Evolutionary conservation across 2,888 invertebrate species (phyloP), one percentile per base, ranked within the genome.

Genomic region (Ganaspis brasiliensis): DNA sequence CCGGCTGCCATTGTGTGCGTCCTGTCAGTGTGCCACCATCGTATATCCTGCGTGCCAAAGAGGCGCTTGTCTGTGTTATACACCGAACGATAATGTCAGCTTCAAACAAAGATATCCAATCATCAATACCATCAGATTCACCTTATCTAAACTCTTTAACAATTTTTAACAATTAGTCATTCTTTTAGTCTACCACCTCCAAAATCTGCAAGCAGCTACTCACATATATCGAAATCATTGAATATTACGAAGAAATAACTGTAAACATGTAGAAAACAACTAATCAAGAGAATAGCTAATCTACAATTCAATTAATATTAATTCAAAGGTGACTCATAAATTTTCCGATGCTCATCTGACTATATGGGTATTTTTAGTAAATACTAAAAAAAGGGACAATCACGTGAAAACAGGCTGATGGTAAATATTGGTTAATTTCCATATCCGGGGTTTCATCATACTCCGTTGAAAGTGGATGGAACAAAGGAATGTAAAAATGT

Each of bases 1-100:
- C 76, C 76, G 80, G 77, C 52, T 76, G 76, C 75, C 80, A 77
- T 82, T 80, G 80, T 80, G 80, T 80, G 79, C 76, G 76, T 74
- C 71, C 77, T 76, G 77, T 79, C 79, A 76, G 72, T 72, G 76
- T 59, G 72, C 72, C 77, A 74, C 76, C 78, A 79, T 74, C 73
- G 74, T 75, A 70, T 76, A 74, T 75, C 77, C 76, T 73, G 72
- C 76, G 72, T 75, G 63, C 63, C 77, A 37, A 67, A 76, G 45
- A 55, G 73, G 59, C 77, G 74, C 70, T 70, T 71, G 70, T 70
- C 73, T 31, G 14, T 24, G 19, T 61, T 45, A 5, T 72, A 37
- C 19, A 45, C 21, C 49, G 10, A 45, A 31, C 45, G 56, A 14
- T 72, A 56, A 72, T 72, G 35, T 26, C 56, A 56, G 63, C 19